Conservation (phyloP, 2,113 vertebrate species). For the Ageneiosus marmoratus region DNA sequence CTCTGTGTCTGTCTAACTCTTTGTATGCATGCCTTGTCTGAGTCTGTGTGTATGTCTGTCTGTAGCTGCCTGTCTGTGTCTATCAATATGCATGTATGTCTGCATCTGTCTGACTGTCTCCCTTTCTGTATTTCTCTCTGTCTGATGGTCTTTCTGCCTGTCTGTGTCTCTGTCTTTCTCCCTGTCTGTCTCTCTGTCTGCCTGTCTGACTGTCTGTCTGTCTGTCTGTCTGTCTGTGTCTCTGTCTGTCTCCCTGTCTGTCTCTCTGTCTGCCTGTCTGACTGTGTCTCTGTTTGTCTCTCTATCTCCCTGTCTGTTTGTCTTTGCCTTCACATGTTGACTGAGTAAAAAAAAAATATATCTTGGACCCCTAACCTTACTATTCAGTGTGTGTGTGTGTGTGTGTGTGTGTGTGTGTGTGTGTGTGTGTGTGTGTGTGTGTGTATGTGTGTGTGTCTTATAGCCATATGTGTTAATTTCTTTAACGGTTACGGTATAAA, state of each 20-base stretch:
- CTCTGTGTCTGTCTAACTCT: not conserved
- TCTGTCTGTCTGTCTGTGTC: too few species aligned
- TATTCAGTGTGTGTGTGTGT: constrained; percentile 27
- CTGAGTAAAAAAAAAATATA: constrained; percentile 78
- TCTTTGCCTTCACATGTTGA: constrained; percentile 74
- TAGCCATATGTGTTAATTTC: too few species aligned
- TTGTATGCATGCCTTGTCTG: not conserved
- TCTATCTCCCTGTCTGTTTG: constrained; percentile 57
- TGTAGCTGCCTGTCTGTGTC: not conserved
- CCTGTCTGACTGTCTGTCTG: constrained; percentile 49
- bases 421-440: constrained; percentile 70
- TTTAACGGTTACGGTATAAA: not conserved
- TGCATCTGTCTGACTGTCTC: not conserved
- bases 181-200: not conserved
- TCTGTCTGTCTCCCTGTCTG: constrained; percentile 27
- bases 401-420: constrained; percentile 70
- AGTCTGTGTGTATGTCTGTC: not conserved
- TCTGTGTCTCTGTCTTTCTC: not conserved
- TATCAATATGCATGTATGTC: too few species aligned
- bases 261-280: not conserved
- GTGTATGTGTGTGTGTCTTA: constrained; percentile 65
- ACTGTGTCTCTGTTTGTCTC: too few species aligned
- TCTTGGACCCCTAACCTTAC: constrained; percentile 39
- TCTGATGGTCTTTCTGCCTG: not conserved
- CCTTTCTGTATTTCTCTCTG: not conserved